Base-by-base conservation (phyloP, 1,140 invertebrate species). In the Diplogasteroides magnus region DNA sequence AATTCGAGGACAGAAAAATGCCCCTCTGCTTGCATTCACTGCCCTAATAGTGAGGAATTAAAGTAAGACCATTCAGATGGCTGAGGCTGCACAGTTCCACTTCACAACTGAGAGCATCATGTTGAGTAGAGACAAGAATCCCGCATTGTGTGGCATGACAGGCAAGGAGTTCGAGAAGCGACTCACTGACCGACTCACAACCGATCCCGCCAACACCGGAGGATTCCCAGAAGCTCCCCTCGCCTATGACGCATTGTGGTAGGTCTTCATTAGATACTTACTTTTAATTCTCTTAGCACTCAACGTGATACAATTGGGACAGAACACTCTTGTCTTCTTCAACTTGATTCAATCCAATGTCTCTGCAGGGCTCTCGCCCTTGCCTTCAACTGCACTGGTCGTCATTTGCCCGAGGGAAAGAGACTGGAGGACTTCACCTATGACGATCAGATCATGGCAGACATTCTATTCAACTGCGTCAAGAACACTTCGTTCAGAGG, bases 181-280 rank as follows among this genome's bases (percentile, higher is more conserved):
- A 19, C 64, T 83, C 19, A 71, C 61, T 1, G 64, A 73, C 15
- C 66, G 69, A 37, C 71, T 83, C 14, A 69, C 67, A 23, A 83
- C 73, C 11, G 79, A 83, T 55, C 77, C 82, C 2, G 74, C 81
- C 70, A 79, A 83, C 56, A 74, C 85, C 23, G 80, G 81, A 1
- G 96, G 96, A 1, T 97, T 96, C 84, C 93, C 95, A 81, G 96
- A 99, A 85, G 94, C 96, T 0, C 96, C 96, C 0, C 84, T 99
- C 32, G 96, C 96, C 19, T 99, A 98, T 81, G 97, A 99, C 85
- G 97, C 97, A 31, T 91, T 98, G 56, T 98, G 96, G 96, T 92
- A 32, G 58, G 55, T 86, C 97, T 31, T n/a, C n/a, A n/a, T n/a
- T n/a, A n/a, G n/a, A n/a, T n/a, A n/a, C n/a, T n/a, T n/a, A n/a